Evolutionary conservation across 2,113 vertebrate species (phyloP).

Genomic region (Riparia riparia): DNA sequence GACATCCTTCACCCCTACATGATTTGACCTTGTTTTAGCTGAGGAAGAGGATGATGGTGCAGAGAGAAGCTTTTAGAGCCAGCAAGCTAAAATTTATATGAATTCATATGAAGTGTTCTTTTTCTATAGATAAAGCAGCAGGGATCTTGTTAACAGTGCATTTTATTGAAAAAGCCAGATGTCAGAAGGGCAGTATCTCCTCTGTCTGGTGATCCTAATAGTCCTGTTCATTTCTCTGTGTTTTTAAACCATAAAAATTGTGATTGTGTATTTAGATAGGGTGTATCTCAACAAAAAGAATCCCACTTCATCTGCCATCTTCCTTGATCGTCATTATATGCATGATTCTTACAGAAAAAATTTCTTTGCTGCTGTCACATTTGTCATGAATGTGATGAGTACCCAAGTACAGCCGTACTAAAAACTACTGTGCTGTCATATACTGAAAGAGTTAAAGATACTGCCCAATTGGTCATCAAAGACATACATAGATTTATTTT

Average conservation of each 20-base stretch:
- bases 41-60: background rate
- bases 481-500: background rate
- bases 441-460: background rate
- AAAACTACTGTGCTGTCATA: background rate
- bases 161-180: background rate
- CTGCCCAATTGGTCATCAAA: background rate
- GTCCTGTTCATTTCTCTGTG: background rate
- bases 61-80: background rate
- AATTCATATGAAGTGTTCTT: background rate
- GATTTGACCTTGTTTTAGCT: background rate
- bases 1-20: background rate
- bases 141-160: background rate
- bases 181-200: background rate
- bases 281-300: background rate
- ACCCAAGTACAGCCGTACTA: background rate
- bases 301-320: accelerated
- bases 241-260: background rate
- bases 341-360: background rate
- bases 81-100: background rate
- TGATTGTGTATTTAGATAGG: background rate
- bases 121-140: background rate
- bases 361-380: background rate
- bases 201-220: background rate
- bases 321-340: accelerated
- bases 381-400: background rate